phyloP scores from a whole-genome alignment of 2,888 invertebrate genomes.

The Chromoteleia sp. region DNA sequence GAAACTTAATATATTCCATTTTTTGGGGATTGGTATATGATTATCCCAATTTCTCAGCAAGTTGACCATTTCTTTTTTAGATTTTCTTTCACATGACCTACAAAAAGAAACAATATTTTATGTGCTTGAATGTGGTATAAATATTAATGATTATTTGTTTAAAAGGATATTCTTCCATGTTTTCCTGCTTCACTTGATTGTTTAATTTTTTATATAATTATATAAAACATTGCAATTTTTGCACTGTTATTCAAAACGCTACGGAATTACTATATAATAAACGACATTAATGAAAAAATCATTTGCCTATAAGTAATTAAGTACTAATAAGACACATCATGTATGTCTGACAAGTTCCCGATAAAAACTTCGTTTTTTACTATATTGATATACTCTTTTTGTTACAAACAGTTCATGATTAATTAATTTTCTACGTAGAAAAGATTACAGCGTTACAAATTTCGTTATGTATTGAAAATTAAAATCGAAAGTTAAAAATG shows the following conservation, averaged over 20 bases:
- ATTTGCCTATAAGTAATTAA: not conserved
- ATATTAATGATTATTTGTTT: conserved; percentile 51
- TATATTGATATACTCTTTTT: conserved; percentile 1
- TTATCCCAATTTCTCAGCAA: conserved; percentile 50
- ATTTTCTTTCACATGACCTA: conserved; percentile 58
- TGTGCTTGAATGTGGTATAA: conserved; percentile 27
- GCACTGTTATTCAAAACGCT: too few relatives aligned
- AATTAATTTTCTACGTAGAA: conserved; percentile 20
- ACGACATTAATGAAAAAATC: not conserved
- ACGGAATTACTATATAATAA: too few relatives aligned
- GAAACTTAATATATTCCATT: conserved; percentile 64
- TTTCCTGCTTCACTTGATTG: too few relatives aligned
- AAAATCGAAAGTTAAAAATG: conserved; percentile 16
- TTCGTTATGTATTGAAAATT: conserved; percentile 17
- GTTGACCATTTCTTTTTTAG: conserved; percentile 42
- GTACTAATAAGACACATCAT: not conserved
- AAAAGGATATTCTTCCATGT: conserved; percentile 14
- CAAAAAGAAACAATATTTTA: conserved; percentile 46
- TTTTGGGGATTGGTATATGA: conserved; percentile 56
- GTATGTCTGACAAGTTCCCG: not conserved
- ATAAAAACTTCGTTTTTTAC: conserved; percentile 17
- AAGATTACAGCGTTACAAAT: conserved; percentile 49
- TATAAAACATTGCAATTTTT: too few relatives aligned
- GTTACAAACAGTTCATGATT: conserved; percentile 32
- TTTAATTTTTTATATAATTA: too few relatives aligned